Base-by-base conservation (phyloP, 1,140 invertebrate genomes). In the Anoplolepis gracilipes region DNA sequence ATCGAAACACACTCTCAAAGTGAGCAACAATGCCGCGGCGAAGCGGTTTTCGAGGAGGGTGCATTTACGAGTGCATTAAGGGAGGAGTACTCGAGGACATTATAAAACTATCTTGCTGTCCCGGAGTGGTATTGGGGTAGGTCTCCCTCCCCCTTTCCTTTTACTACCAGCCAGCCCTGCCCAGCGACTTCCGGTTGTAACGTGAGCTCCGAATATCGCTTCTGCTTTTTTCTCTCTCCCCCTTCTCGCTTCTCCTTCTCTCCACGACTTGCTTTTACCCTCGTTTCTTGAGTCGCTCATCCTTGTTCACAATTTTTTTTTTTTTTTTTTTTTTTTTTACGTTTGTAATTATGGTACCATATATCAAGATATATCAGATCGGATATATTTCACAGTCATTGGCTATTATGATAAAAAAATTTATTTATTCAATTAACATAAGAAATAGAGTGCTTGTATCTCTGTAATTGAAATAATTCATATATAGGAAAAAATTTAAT, bases 61-160 rank as follows among this genome's bases (percentile, higher is more conserved):
- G 85, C 87, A 90, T 90, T 90, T 90, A 88, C 53, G 84, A 86
- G 84, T 90, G 89, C 89, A 88, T 91, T 91, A 91, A 90, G 90
- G 90, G 90, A 87, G 90, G 90, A 91, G 90, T 90, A 91, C 90
- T 91, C 85, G 90, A 91, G 89, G 78, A 91, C 86, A 91, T 91
- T 91, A 91, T 91, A 91, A 91, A 91, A 90, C 90, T 91, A 91
- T 91, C 90, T 90, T 65, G 87, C 87, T 72, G 65, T 49, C 77
- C 65, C 33, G 36, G 53, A 88, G 87, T 49, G 36, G 61, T 87
- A 90, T 90, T 90, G 89, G 89, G 89, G 88, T 90, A 90, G 89
- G 89, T 87, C 86, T 77, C 89, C 88, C 75, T 79, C 82, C 78
- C 78, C 46, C 57, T 86, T 84, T 90, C 57, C 85, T 61, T 70